Evolutionary conservation across 1,140 invertebrate species (phyloP), one percentile per base, ranked within the genome.

Genomic region (Drosophila nebulosa): DNA sequence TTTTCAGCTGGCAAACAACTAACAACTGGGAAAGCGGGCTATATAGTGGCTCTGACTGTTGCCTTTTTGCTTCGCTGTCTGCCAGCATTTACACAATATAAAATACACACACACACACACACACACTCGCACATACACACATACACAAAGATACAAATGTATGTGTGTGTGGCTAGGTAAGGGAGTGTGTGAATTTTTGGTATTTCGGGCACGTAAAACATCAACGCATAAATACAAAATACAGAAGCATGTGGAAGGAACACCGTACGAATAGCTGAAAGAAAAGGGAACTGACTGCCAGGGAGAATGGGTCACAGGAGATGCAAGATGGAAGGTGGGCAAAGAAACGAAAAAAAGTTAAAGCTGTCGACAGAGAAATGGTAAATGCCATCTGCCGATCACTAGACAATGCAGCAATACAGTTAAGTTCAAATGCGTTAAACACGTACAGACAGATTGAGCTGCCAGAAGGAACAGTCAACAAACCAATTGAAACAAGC

Each of bases 121-220:
- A 79, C 60, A 62, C 27, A 42, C 6, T 7, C 71, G n/a, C n/a
- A n/a, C n/a, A 36, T 3, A 69, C 66, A 69, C 81, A 81, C 78
- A 64, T 74, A 67, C 68, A 68, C 53, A 69, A 55, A 72, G 63
- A 74, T 66, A 69, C 26, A 39, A 10, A 46, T 10, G 18, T 50
- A 22, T 61, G 52, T 62, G 46, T 50, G 53, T 36, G 18, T 63
- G 30, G 18, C 57, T 64, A 26, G 61, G 42, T 32, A 30, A 3
- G 24, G 26, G 60, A 39, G 53, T 22, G 36, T 22, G 18, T 27
- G 21, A 12, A 46, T 39, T 59, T 71, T 84, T 69, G 66, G 75
- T 71, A 86, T 86, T 86, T 86, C 35, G 50, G 55, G 71, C 83
- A 86, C 83, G 83, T 86, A 86, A 88, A 83, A 86, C 83, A 86